Conservation (phyloP, 2,888 invertebrate species). For the Beris chalybata region DNA sequence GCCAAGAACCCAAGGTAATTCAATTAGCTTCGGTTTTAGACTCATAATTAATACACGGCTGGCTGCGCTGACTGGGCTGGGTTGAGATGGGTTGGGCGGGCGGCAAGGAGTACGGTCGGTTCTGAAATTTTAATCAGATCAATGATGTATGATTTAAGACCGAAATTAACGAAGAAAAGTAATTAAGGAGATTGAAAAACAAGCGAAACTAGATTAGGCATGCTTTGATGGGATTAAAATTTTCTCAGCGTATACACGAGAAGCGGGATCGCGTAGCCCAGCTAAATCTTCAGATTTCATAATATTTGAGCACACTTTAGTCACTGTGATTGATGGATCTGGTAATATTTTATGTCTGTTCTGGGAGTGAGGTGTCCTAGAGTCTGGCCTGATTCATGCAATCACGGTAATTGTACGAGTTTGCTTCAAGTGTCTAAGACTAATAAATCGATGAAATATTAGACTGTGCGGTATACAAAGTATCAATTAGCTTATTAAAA, state of each 20-base stretch:
- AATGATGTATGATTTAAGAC: conserved; percentile 34
- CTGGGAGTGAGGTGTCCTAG: no score
- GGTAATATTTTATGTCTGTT: no score
- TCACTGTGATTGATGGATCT: no score
- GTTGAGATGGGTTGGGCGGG: background rate
- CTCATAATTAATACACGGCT: conserved; percentile 21
- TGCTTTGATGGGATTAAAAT: conserved; percentile 43
- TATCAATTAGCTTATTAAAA: no score
- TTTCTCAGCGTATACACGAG: conserved; percentile 44
- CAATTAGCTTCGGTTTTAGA: conserved; percentile 23
- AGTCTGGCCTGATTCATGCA: no score
- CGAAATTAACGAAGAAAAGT: conserved; percentile 23
- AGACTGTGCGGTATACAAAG: no score
- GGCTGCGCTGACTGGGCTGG: background rate
- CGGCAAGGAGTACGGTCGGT: background rate
- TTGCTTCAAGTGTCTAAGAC: no score
- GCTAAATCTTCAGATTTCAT: no score
- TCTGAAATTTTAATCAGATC: conserved; percentile 35
- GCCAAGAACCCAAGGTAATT: conserved; percentile 10
- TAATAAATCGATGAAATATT: no score
- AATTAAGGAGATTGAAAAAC: conserved; percentile 37
- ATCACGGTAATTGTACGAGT: no score
- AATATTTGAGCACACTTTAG: no score
- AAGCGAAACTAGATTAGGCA: conserved; percentile 33
- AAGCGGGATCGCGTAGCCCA: no score